Percentiles rank a stretch among this genome's conserved stretches.
These are phyloP conservation scores for Poeciliopsis occidentalis DNA, from an alignment of 2,113 vertebrate species.

Conservation along the genomic window DNA sequence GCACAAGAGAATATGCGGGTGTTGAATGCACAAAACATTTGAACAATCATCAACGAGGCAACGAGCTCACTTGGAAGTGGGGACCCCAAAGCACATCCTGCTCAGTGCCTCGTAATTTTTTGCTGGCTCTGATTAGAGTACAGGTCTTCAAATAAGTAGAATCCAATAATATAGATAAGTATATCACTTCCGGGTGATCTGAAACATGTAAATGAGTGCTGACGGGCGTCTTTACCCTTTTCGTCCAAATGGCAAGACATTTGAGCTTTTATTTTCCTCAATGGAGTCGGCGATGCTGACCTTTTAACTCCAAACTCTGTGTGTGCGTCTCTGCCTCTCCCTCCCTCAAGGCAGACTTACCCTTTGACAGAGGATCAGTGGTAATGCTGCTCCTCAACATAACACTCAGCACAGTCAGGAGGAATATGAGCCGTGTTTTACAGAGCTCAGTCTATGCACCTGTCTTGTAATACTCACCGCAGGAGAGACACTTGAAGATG, in stretches of 20 bases:
- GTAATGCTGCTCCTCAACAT: conserved; percentile 52
- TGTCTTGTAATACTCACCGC: conserved; percentile 26
- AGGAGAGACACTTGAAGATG: not conserved
- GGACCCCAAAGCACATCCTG: not conserved
- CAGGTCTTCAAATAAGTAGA: not conserved
- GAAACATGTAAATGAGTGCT: conserved; percentile 61
- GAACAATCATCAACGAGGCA: not conserved
- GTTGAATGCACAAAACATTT: not conserved
- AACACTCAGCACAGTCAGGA: conserved; percentile 52
- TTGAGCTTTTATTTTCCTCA: conserved; percentile 72
- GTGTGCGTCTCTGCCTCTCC: conserved; percentile 13
- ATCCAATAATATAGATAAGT: conserved; percentile 22
- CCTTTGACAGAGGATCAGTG: conserved; percentile 67
- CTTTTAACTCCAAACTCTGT: conserved; percentile 56
- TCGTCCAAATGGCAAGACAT: conserved; percentile 74
- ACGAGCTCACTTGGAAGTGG: not conserved
- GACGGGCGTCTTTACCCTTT: conserved; percentile 75
- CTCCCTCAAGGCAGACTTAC: conserved; percentile 51
- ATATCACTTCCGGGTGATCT: conserved; percentile 46
- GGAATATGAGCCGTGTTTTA: conserved; percentile 39
- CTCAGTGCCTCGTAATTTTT: not conserved
- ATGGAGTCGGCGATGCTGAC: conserved; percentile 67
- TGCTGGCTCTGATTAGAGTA: not conserved
- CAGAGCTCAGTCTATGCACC: conserved; percentile 43
- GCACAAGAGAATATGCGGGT: not conserved